Percentiles rank a stretch among this genome's conserved stretches.
These are phyloP conservation scores for Zonotrichia albicollis DNA, from an alignment of 2,797 vertebrate species.

Conservation along the genomic window DNA sequence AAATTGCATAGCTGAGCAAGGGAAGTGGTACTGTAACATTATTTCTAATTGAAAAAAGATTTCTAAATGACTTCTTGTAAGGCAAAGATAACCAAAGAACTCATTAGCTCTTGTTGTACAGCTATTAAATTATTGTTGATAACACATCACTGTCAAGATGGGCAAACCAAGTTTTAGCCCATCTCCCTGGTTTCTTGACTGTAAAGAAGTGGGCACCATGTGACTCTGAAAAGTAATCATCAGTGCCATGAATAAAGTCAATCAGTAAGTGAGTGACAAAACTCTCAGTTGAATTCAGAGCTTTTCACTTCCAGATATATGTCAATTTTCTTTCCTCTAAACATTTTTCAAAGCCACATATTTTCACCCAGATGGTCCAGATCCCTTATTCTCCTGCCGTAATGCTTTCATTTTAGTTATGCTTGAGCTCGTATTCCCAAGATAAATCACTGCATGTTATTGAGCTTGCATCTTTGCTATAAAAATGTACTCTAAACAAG, in stretches of 20 bases:
- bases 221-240: background rate
- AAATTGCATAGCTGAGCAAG: background rate
- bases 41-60: background rate
- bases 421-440: background rate
- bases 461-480: background rate
- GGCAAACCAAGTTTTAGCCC: background rate
- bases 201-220: background rate
- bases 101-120: background rate
- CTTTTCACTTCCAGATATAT: background rate
- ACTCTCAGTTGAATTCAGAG: background rate
- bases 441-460: slow-evolving; percentile 15
- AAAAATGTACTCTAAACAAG: slow-evolving; percentile 42
- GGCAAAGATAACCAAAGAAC: background rate
- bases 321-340: background rate
- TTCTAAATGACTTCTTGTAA: background rate
- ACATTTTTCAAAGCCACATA: slow-evolving; percentile 5
- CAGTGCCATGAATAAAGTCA: background rate
- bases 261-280: background rate
- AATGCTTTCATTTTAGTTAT: background rate
- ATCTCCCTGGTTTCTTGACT: background rate
- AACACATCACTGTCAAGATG: background rate
- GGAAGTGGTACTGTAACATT: background rate
- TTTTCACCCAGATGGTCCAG: slow-evolving; percentile 42
- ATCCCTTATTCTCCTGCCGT: background rate
- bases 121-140: background rate